phyloP scores from a whole-genome alignment of 2,888 invertebrate genomes.

The Lithosia quadra region DNA sequence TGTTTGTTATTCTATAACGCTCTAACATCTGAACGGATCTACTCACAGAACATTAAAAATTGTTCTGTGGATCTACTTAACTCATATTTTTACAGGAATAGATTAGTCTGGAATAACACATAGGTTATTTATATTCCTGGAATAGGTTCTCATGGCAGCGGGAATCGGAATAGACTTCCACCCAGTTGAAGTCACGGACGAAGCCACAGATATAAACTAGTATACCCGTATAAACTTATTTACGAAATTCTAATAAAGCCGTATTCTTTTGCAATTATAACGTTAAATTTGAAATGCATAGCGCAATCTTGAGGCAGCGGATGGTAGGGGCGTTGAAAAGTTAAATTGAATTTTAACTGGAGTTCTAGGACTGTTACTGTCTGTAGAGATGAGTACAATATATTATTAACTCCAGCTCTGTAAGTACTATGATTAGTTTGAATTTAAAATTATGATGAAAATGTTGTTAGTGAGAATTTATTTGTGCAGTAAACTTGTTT shows the following conservation, averaged over 20 bases:
- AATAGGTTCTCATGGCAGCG: no score
- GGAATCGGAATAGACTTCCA: no score
- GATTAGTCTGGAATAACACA: no score
- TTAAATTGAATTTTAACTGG: slow-evolving; percentile 41
- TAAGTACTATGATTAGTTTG: slow-evolving; percentile 10
- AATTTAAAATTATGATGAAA: slow-evolving; percentile 11
- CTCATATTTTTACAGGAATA: no score
- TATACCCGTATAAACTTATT: not conserved
- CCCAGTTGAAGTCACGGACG: no score
- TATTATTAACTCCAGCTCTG: slow-evolving; percentile 9
- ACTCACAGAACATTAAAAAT: no score
- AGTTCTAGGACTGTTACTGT: slow-evolving; percentile 21
- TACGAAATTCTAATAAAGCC: slow-evolving; percentile 3
- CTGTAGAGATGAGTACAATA: slow-evolving; percentile 16
- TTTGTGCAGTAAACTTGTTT: not conserved
- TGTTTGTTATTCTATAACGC: no score
- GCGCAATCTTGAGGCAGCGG: slow-evolving; percentile 29
- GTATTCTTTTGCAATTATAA: slow-evolving; percentile 18
- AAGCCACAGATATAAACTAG: no score
- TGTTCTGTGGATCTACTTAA: no score
- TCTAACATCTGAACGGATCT: no score
- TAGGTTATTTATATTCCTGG: no score
- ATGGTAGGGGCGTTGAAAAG: slow-evolving; percentile 24
- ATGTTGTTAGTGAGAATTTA: not conserved
- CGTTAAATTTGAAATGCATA: slow-evolving; percentile 27